Evolutionary conservation across 1,140 invertebrate genomes (phyloP), one percentile per base, ranked within the genome.

Genomic region (Papilio dardanus): DNA sequence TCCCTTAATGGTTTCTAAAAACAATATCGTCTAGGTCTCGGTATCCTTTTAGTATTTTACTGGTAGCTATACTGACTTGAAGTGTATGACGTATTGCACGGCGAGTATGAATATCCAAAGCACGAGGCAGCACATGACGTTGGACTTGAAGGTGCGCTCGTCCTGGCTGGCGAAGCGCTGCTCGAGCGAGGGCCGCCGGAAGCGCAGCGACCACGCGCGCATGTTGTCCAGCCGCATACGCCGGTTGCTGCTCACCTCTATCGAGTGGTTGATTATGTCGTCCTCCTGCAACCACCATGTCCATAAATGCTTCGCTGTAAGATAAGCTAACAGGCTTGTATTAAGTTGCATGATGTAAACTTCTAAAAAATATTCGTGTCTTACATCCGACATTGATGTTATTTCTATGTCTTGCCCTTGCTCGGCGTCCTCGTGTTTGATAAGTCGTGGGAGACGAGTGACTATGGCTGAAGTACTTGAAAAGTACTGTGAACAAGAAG

Each of bases 111-210:
- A 97, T 37, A 98, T 92, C 97, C 98, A 98, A 69, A 99, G 96
- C 74, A 98, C 95, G 85, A 97, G 96, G 81, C 98, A 98, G 91
- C 98, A 99, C 81, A 98, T 95, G 94, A 99, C 97, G 89, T 99
- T 99, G 5, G 98, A 99, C 86, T 97, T 98, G 93, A 98, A 98
- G 95, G 98, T 98, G 81, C 97, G 97, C 91, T 99, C 98, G 75
- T 97, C 95, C n/a, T 98, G 93, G 83, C 97, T 96, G 68, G 96
- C 96, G 92, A 98, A 99, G 74, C 90, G 88, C 16, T 83, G 78
- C 79, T 95, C 95, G 58, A 94, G 88, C 3, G 86, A 83, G 5
- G 83, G 78, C 71, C 97, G 96, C 54, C 97, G 96, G 88, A 99
- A 99, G 69, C 96, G 96, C 19, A 99, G 94, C 2, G 97, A 97